phyloP scores from a whole-genome alignment of 2,888 invertebrate species.

The Iphiclides podalirius region DNA sequence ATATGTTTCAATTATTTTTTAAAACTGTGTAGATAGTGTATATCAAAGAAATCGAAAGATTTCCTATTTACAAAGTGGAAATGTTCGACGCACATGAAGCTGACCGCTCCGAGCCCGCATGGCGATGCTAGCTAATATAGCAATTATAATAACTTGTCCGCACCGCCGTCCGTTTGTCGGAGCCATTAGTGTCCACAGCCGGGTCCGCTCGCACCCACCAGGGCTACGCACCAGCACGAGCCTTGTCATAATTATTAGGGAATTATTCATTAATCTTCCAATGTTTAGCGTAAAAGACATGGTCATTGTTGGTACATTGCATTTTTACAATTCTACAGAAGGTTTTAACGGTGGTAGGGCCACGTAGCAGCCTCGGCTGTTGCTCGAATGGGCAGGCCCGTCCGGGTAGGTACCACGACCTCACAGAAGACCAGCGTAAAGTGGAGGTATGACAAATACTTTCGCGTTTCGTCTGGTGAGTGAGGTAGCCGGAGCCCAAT shows the following conservation, averaged over 20 bases:
- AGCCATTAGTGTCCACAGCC: conserved; percentile 44
- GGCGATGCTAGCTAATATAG: conserved; percentile 57
- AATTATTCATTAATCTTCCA: background rate
- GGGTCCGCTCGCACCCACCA: conserved; percentile 20
- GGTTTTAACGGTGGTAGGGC: no score
- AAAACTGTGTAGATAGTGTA: no score
- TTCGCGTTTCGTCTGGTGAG: no score
- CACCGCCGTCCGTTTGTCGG: conserved; percentile 53
- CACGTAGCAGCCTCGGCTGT: no score
- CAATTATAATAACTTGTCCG: conserved; percentile 57
- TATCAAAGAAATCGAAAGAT: no score
- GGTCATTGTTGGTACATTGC: background rate
- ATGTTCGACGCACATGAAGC: conserved; percentile 38
- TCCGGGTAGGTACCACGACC: no score
- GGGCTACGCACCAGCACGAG: background rate
- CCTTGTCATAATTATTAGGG: background rate
- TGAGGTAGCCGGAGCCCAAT: no score
- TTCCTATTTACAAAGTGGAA: no score
- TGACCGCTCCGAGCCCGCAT: conserved; percentile 49
- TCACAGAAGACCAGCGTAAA: no score
- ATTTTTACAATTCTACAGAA: background rate
- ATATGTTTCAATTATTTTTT: no score
- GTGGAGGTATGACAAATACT: no score
- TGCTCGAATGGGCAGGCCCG: no score
- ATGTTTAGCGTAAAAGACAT: background rate